Evolutionary conservation across 2,113 vertebrate species (phyloP), one percentile per base, ranked within the genome.

Genomic region (Cavia aperea): DNA sequence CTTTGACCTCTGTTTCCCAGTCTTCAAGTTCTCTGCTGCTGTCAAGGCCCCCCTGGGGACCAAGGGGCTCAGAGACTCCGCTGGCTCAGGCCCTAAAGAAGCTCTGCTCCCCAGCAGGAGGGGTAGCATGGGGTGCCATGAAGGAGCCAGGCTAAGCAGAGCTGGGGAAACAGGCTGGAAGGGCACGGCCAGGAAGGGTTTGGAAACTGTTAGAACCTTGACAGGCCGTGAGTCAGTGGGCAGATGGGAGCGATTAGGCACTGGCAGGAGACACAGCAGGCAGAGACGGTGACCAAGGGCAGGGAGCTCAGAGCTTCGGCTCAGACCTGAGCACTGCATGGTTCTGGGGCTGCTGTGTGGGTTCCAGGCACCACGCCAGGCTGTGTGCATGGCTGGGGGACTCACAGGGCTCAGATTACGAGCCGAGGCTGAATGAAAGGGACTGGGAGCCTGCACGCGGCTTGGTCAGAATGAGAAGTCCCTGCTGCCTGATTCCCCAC

Each of bases 191-290:
- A 79, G 72, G 84, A 95, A 89, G 88, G 82, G 85, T 75, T 93
- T 95, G 96, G 95, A 95, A 95, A 96, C 88, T 81, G 96, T 92
- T 94, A 95, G 93, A 87, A 82, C 85, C 84, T 92, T 91, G 93
- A 90, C 93, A 95, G 86, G 51, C 73, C 89, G 7, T 95, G 89
- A 95, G 88, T 96, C 96, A 94, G 92, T 62, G 84, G 65, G 89
- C 96, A 97, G 96, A 90, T 97, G 96, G 95, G 95, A 96, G 75
- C 2, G 73, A 96, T 97, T 95, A 97, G 49, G 85, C 0, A 0
- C 86, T 93, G 94, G 96, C 77, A 18, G 81, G 83, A 87, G 92
- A 56, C 16, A 0, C 43, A 5, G 21, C 0, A 3, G 63, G 75
- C 12, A 15, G 85, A 54, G 81, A 58, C 4, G 21, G 73, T 39